Base-by-base conservation (phyloP, 30 jellyfish, hydroid and myxozoan species). In the Hydractinia symbiolongicarpus region DNA sequence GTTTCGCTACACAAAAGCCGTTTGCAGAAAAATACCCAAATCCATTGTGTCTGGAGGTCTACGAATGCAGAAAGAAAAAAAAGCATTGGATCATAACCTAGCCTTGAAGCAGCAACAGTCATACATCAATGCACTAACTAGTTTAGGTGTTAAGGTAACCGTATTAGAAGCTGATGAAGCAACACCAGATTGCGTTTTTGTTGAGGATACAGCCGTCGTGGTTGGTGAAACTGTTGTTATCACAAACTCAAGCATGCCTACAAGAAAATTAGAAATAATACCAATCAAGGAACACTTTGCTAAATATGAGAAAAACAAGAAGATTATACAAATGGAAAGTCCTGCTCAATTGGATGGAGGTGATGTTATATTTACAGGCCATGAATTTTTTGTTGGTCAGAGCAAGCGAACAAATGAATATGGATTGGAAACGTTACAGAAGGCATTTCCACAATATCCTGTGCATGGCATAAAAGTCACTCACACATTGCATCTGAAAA, bases 271-370 rank as follows among this genome's bases (percentile, higher is more conserved):
- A 17, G 85, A 77, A 54, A 61, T 56, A 9, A 77, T 5, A 4
- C 20, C 55, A 11, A 61, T 77, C 9, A 77, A 77, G 60, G 52
- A 57, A 9, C 60, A 9, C 50, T 9, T 20, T 30, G 19, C 73
- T 11, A 81, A 77, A 19, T 30, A 30, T 30, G 84, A 72, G 7
- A 83, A 66, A 21, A 83, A 79, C 54, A 7, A 66, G 13, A 60
- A 82, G 50, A 76, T 78, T n/a, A 57, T n/a, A 58, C 79, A 55
- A 49, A 91, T 91, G 96, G 73, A 74, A 67, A 77, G 44, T 17
- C 96, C 98, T 8, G 98, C 96, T 9, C 73, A 72, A 40, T 50
- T 87, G 76, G 98, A 91, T 70, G 98, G 98, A 4, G 98, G 98
- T 30, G 98, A 91, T 57, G 98, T 91, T 5, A 74, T 91, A 54